Evolutionary conservation across 2,888 invertebrate species (phyloP), one percentile per base, ranked within the genome.

Genomic region (Hirtodrosophila histrioides): DNA sequence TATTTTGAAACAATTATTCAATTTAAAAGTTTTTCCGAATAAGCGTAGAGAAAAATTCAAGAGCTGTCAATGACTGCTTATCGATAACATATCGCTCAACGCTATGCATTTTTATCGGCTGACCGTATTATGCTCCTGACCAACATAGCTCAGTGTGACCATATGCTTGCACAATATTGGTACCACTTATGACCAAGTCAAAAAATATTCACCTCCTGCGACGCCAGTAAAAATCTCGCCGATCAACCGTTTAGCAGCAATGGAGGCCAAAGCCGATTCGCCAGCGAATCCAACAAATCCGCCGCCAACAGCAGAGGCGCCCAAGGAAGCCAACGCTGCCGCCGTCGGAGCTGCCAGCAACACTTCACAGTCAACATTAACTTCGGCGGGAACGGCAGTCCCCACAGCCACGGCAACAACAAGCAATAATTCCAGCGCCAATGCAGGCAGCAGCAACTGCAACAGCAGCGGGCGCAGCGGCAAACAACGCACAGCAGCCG

Each of bases 201-300:
- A 17, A 17, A 17, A 64, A 56, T 57, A 61, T 37, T 46, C 36
- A 51, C 24, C 63, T 51, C 55, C 36, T 23, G 23, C 31, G 71
- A 70, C 71, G 71, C 68, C 31, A 63, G 36, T 46, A 44, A 57
- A 58, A 54, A 40, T 27, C 54, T 46, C 24, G 29, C 41, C 37
- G 37, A 33, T n/a, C 39, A 39, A 36, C 27, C 40, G 33, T 39
- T 61, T 49, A 17, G 48, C 1, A 54, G 44, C 9, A 46, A 82
- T 82, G 82, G 82, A 81, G 24, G 33, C 48, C 56, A 81, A 81
- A 49, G 54, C 39, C 10, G 85, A 82, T 27, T 83, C 82, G 37
- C 83, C 82, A 46, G 63, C 66, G n/a, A 58, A 78, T 4, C 50
- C 84, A 10, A 45, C 80, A 8, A 82, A 57, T 61, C 12, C 66